A percentile compares a stretch with the other conserved stretches of the same genome.
Evolutionary conservation across 2,113 vertebrate genomes (phyloP).

Genomic region (Pluvianellus socialis): DNA sequence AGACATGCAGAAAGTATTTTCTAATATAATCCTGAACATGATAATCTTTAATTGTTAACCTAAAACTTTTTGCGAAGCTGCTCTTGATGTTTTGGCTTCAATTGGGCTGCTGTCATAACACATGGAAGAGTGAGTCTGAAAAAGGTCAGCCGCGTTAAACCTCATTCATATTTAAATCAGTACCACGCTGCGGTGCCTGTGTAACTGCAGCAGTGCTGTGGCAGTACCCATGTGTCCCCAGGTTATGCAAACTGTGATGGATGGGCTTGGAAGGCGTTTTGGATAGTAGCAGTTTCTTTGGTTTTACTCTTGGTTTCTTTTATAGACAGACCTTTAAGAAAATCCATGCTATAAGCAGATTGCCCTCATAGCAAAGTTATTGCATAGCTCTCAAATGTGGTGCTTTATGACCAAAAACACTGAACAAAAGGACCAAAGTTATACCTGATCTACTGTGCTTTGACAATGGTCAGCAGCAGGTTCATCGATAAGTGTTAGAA

Average conservation of each 20-base stretch:
- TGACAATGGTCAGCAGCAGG: background rate
- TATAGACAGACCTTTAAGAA: background rate
- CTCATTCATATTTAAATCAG: background rate
- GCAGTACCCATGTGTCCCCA: background rate
- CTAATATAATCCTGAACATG: background rate
- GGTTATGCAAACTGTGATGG: background rate
- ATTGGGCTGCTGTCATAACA: background rate
- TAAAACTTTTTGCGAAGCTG: background rate
- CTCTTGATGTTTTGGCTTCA: background rate
- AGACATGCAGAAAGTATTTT: background rate
- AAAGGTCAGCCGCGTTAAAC: background rate
- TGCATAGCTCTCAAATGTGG: accelerated
- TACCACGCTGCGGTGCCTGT: background rate
- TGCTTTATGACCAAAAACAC: background rate
- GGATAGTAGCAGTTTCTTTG: background rate
- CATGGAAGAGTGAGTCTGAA: background rate
- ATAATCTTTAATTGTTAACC: background rate
- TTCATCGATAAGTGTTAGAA: no score
- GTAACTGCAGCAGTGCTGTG: background rate
- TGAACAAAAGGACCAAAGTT: background rate
- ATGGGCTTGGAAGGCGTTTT: background rate
- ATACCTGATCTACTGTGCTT: background rate
- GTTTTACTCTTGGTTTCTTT: background rate
- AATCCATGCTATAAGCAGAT: background rate
- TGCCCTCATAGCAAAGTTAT: background rate